A percentile compares a stretch with the other conserved stretches of the same genome.
Conservation (phyloP, 2,113 vertebrate species). For the Thalassoma bifasciatum region DNA sequence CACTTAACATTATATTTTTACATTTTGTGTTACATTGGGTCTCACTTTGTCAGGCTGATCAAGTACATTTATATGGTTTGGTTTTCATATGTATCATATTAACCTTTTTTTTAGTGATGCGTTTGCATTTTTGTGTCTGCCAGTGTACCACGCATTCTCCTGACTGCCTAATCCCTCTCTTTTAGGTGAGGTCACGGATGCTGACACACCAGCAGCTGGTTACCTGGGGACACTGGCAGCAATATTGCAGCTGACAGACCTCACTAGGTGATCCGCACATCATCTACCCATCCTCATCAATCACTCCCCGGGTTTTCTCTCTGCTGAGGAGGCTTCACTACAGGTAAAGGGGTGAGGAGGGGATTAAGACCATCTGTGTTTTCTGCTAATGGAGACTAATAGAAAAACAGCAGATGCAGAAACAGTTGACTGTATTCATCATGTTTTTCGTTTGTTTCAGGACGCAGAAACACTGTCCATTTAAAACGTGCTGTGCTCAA, state of each 20-base stretch:
- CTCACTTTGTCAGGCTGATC: no score
- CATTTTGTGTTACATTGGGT: no score
- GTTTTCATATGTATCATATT: no score
- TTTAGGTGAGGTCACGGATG: slow-evolving; percentile 50
- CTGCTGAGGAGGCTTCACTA: slow-evolving; percentile 31
- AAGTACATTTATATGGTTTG: no score
- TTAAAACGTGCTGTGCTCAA: no score
- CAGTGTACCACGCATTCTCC: not conserved
- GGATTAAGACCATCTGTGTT: slow-evolving; percentile 62
- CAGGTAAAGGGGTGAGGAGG: not conserved
- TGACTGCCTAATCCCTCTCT: slow-evolving; percentile 49
- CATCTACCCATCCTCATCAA: slow-evolving; percentile 64
- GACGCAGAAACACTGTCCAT: no score
- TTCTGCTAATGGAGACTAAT: slow-evolving; percentile 57
- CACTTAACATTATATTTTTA: no score
- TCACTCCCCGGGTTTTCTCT: slow-evolving; percentile 48
- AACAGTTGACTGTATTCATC: slow-evolving; percentile 5
- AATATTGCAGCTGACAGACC: slow-evolving; percentile 74
- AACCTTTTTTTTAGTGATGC: no score
- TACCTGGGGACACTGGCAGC: slow-evolving; percentile 59
- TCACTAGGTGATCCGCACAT: slow-evolving; percentile 71
- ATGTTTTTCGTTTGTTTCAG: slow-evolving; percentile 29
- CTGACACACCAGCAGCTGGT: slow-evolving; percentile 20
- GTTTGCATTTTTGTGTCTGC: no score
- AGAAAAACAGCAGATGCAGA: slow-evolving; percentile 29